Conservation (phyloP, 2,888 invertebrate genomes). For the Drosophila aldrichi region DNA sequence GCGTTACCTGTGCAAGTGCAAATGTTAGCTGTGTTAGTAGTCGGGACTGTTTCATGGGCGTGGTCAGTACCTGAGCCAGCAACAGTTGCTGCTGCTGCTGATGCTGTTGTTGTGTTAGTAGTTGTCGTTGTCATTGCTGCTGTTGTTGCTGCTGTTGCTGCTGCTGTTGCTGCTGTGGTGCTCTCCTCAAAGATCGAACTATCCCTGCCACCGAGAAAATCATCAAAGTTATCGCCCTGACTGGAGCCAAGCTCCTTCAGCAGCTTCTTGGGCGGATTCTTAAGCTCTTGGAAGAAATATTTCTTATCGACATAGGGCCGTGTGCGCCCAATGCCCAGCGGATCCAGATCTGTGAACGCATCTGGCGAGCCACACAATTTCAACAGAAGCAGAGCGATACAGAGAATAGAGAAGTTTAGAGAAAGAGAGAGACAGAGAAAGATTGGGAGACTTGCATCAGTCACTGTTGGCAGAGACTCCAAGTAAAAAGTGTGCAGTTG, state of each 20-base stretch:
- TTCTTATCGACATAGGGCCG: constrained; percentile 97
- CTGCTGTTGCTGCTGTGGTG: constrained; percentile 34
- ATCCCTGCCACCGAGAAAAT: constrained; percentile 68
- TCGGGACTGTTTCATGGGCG: constrained; percentile 16
- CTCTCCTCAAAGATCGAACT: constrained; percentile 58
- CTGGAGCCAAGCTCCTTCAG: constrained; percentile 90
- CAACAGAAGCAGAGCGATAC: constrained; percentile 10
- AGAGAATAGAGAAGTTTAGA: not conserved
- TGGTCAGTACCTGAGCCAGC: constrained; percentile 42
- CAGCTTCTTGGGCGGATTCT: constrained; percentile 97
- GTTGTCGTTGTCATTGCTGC: constrained; percentile 40
- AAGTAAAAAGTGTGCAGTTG: constrained; percentile 23
- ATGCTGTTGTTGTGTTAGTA: constrained; percentile 40
- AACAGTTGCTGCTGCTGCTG: constrained; percentile 27
- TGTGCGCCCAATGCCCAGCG: constrained; percentile 95
- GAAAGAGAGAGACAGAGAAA: constrained; percentile 9
- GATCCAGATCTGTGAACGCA: constrained; percentile 97
- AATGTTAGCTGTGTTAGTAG: constrained; percentile 67
- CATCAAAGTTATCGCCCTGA: constrained; percentile 63
- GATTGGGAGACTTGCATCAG: constrained; percentile 63
- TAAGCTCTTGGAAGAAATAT: constrained; percentile 97
- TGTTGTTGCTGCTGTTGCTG: constrained; percentile 41
- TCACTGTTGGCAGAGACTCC: constrained; percentile 36
- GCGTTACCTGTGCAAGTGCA: constrained; percentile 78
- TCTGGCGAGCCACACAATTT: constrained; percentile 86